A percentile compares a stretch with the other conserved stretches of the same genome.
These are phyloP conservation scores for Andrena camellia DNA, from an alignment of 2,888 invertebrate genomes.

Conservation along the genomic window DNA sequence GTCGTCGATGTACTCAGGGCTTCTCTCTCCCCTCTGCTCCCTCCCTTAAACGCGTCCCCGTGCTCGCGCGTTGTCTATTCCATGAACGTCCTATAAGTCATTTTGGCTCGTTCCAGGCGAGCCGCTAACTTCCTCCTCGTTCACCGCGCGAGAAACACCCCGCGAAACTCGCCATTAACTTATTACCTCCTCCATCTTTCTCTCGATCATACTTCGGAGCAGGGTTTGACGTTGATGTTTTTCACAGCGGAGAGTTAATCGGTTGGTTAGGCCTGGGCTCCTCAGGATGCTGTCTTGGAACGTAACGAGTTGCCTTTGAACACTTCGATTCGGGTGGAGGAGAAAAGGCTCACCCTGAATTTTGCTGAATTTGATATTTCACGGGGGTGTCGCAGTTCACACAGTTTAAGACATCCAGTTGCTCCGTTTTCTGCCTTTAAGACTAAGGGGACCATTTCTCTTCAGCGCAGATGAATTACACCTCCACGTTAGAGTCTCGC, in stretches of 20 bases:
- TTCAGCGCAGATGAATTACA: not conserved
- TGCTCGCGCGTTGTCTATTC: slow-evolving; percentile 52
- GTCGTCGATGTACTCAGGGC: slow-evolving; percentile 68
- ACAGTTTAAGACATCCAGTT: too few species aligned
- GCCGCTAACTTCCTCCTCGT: slow-evolving; percentile 44
- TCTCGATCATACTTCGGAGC: not conserved
- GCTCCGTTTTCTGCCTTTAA: not conserved
- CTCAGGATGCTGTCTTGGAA: not conserved
- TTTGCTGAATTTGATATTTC: not conserved
- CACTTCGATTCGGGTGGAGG: not conserved
- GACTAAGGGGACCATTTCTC: not conserved
- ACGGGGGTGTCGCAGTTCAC: not conserved
- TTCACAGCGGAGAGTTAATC: slow-evolving; percentile 20
- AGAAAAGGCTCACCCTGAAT: not conserved
- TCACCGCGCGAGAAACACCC: slow-evolving; percentile 18
- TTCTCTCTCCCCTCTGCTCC: slow-evolving; percentile 30
- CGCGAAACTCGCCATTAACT: slow-evolving; percentile 46
- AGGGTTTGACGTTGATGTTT: not conserved
- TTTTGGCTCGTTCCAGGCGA: slow-evolving; percentile 52
- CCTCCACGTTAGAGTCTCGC: slow-evolving; percentile 16
- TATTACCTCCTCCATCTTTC: slow-evolving; percentile 11
- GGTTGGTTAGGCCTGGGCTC: not conserved
- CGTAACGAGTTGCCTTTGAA: not conserved
- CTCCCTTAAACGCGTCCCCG: slow-evolving; percentile 17
- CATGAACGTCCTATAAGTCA: slow-evolving; percentile 60